phyloP scores from a whole-genome alignment of 2,113 vertebrate species.

The Hoplias malabaricus region DNA sequence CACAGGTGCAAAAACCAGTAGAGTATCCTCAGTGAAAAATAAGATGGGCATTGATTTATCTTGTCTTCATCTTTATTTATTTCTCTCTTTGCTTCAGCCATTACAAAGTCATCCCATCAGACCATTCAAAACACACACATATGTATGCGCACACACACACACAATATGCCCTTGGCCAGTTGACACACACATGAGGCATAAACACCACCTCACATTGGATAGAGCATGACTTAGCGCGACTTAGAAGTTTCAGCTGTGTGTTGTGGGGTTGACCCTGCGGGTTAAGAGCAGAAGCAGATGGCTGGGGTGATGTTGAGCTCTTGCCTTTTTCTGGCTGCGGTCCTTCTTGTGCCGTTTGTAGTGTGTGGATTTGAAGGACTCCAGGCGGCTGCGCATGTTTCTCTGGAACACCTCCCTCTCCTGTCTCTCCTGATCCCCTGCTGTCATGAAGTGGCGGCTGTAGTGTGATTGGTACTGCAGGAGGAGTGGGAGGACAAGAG shows the following conservation, averaged over 20 bases:
- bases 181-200: not conserved
- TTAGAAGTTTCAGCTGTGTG: not conserved
- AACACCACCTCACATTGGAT: not conserved
- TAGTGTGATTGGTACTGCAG: slow-evolving; percentile 92
- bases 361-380: slow-evolving; percentile 90
- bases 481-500: not conserved
- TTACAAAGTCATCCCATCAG: not conserved
- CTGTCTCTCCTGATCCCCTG: slow-evolving; percentile 88
- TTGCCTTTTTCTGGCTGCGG: slow-evolving; percentile 84
- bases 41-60: not conserved
- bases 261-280: not conserved
- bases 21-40: too few species aligned
- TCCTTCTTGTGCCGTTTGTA: slow-evolving; percentile 90
- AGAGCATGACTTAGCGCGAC: too few species aligned
- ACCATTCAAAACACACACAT: slow-evolving; percentile 6
- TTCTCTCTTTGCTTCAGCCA: not conserved
- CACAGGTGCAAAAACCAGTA: too few species aligned
- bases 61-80: not conserved
- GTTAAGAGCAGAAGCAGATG: not conserved
- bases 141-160: not conserved
- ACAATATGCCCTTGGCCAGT: slow-evolving; percentile 11
- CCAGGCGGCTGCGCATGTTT: slow-evolving; percentile 94
- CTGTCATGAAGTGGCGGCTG: slow-evolving; percentile 93
- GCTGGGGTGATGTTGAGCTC: slow-evolving; percentile 12
- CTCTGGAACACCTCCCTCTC: slow-evolving; percentile 94